Evolutionary conservation across 2,113 vertebrate genomes (phyloP).

Genomic region (Eulemur macaco): DNA sequence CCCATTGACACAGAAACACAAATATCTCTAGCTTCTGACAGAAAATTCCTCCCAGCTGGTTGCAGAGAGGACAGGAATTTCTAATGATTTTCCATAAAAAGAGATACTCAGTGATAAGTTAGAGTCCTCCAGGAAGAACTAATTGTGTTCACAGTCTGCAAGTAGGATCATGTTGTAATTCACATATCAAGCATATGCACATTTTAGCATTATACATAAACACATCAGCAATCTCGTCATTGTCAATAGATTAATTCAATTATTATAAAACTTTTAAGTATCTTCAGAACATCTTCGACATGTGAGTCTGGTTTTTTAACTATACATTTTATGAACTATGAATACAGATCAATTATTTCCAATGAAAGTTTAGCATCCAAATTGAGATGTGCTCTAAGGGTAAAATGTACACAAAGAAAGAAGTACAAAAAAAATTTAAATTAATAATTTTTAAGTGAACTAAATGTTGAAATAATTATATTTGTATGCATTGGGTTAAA

Average conservation of each 20-base stretch:
- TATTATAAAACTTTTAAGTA: neutral
- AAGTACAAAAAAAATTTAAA: neutral
- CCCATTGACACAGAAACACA: neutral
- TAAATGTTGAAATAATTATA: neutral
- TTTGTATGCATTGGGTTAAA: neutral
- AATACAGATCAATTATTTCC: neutral
- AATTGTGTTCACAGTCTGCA: neutral
- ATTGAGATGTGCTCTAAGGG: neutral
- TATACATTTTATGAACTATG: neutral
- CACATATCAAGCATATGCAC: accelerated
- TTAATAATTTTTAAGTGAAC: neutral
- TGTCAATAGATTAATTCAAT: neutral
- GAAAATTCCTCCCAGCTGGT: neutral
- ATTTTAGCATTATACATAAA: neutral
- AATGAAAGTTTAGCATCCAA: neutral
- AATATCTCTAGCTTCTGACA: neutral
- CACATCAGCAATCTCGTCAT: too few species aligned
- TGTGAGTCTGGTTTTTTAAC: neutral
- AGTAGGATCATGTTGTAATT: neutral
- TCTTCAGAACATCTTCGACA: neutral
- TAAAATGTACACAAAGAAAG: neutral
- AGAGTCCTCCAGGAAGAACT: neutral
- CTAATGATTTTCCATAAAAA: neutral
- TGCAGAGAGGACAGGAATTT: neutral
- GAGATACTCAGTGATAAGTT: neutral